Conservation (phyloP, 2,113 vertebrate species). For the Mesitornis unicolor region DNA sequence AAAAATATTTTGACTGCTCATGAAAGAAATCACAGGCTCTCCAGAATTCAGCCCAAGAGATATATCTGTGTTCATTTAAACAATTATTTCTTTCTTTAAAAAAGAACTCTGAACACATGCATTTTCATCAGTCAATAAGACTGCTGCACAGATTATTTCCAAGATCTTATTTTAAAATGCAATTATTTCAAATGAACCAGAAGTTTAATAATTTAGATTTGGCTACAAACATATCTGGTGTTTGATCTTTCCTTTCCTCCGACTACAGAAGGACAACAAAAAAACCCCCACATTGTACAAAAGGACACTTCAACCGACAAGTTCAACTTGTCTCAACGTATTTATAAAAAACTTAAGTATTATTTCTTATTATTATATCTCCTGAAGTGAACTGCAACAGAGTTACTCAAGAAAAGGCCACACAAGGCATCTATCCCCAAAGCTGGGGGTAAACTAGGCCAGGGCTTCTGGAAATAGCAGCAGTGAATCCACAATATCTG, state of each 20-base stretch:
- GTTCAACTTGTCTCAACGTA: background rate
- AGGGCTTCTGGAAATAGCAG: constrained; percentile 34
- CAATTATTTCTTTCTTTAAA: background rate
- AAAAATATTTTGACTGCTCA: background rate
- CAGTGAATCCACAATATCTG: background rate
- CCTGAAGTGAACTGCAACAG: constrained; percentile 15
- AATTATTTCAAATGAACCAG: background rate
- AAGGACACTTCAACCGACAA: background rate
- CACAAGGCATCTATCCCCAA: background rate
- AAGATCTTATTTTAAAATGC: background rate
- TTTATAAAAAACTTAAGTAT: background rate
- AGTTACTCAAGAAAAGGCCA: constrained; percentile 5
- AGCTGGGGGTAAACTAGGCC: constrained; percentile 30
- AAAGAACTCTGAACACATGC: background rate
- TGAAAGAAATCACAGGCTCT: background rate
- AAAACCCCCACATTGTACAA: background rate
- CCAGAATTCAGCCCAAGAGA: background rate
- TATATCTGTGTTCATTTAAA: background rate
- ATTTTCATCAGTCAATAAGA: background rate
- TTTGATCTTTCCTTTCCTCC: background rate
- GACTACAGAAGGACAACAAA: background rate
- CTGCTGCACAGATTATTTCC: background rate
- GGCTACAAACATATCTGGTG: background rate
- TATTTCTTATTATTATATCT: background rate
- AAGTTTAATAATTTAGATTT: background rate